phyloP scores from a whole-genome alignment of 2,888 invertebrate genomes.

The Heliconius hortense region DNA sequence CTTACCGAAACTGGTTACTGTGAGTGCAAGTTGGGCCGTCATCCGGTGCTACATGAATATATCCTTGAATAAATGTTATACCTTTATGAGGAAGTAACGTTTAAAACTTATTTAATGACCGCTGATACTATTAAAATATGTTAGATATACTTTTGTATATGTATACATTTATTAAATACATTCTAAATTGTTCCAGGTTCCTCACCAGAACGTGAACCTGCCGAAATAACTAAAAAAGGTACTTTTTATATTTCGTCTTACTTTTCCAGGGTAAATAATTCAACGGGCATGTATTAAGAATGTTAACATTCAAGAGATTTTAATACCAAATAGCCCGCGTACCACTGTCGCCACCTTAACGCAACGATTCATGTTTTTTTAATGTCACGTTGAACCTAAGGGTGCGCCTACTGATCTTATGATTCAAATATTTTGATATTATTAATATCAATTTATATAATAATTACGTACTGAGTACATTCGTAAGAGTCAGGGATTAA shows the following conservation, averaged over 20 bases:
- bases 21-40: conserved; percentile 59
- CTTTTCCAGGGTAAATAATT: conserved; percentile 46
- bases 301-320: conserved; percentile 52
- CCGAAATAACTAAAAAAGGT: conserved; percentile 76
- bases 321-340: conserved; percentile 61
- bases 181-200: conserved; percentile 65
- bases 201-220: conserved; percentile 68
- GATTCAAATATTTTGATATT: conserved; percentile 25
- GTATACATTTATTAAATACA: conserved; percentile 10
- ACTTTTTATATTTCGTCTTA: conserved; percentile 47
- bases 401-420: conserved; percentile 42
- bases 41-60: conserved; percentile 67
- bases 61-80: conserved; percentile 63
- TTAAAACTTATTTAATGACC: neutral
- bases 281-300: conserved; percentile 44
- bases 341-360: conserved; percentile 54
- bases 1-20: conserved; percentile 60
- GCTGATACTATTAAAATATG: neutral
- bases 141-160: neutral
- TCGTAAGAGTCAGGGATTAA: neutral
- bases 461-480: neutral
- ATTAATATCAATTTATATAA: conserved; percentile 9
- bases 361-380: conserved; percentile 56
- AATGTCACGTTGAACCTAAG: conserved; percentile 47
- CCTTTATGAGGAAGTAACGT: conserved; percentile 40